Evolutionary conservation across 2,797 vertebrate species (phyloP).

Genomic region (Alauda arvensis): DNA sequence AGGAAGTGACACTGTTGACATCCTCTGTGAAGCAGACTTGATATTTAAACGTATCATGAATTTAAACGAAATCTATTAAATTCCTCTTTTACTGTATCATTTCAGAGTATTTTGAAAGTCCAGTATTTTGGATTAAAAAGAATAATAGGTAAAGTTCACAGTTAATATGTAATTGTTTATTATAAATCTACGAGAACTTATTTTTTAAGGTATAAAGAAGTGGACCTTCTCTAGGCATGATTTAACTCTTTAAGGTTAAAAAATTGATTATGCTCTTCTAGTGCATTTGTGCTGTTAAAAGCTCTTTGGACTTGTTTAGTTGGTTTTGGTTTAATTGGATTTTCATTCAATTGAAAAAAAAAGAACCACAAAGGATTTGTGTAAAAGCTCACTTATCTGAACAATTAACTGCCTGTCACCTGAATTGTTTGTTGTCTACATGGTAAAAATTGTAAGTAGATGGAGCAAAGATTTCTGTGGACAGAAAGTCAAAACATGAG

Average conservation of each 20-base stretch:
- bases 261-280: background rate
- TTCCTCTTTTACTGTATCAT: background rate
- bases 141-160: background rate
- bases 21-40: background rate
- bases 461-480: background rate
- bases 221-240: background rate
- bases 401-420: background rate
- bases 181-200: background rate
- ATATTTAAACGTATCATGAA: background rate
- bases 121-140: background rate
- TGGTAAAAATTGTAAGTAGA: background rate
- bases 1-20: background rate
- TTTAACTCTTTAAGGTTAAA: background rate
- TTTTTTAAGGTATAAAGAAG: background rate
- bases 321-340: background rate
- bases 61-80: background rate
- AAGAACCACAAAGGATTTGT: background rate
- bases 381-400: background rate
- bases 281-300: rapidly evolving
- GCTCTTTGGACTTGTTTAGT: background rate
- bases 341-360: background rate
- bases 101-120: background rate
- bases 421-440: background rate
- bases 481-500: background rate
- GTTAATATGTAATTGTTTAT: background rate